Evolutionary conservation across 2,888 invertebrate species (phyloP).

Genomic region (Heteromurus nitidus): DNA sequence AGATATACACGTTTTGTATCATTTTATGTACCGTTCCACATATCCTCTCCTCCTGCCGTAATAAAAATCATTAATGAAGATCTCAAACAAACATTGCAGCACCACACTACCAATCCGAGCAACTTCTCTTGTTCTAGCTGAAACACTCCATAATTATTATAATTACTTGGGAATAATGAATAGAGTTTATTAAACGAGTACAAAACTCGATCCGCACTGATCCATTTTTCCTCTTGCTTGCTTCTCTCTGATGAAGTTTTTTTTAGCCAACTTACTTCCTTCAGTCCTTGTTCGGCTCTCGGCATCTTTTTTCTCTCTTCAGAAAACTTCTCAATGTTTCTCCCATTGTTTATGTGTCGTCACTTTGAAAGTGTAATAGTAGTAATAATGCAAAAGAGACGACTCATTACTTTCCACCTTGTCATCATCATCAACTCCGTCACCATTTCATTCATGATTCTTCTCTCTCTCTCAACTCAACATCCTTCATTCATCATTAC

Average conservation of each 20-base stretch:
- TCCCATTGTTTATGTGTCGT: neutral
- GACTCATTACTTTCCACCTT: conserved; percentile 36
- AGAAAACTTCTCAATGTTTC: neutral
- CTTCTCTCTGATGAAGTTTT: neutral
- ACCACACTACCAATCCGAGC: neutral
- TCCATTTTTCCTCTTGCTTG: conserved; percentile 12
- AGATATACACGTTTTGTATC: no score
- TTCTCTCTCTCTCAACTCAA: neutral
- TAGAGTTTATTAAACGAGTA: conserved; percentile 5
- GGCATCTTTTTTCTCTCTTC: conserved; percentile 6
- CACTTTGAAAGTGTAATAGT: conserved; percentile 19
- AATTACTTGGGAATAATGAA: neutral
- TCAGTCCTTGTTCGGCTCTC: conserved; percentile 11
- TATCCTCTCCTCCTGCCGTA: neutral
- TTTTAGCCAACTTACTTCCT: no score
- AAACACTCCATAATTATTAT: conserved; percentile 6
- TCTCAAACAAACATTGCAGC: neutral
- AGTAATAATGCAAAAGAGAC: conserved; percentile 13
- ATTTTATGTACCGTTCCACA: neutral
- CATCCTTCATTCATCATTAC: conserved; percentile 2
- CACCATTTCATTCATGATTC: neutral
- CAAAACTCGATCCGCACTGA: neutral
- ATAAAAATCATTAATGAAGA: conserved; percentile 12
- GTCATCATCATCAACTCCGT: conserved; percentile 30
- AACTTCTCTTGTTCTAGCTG: neutral